Evolutionary conservation across 2,113 vertebrate genomes (phyloP).

Genomic region (Malurus melanocephalus): DNA sequence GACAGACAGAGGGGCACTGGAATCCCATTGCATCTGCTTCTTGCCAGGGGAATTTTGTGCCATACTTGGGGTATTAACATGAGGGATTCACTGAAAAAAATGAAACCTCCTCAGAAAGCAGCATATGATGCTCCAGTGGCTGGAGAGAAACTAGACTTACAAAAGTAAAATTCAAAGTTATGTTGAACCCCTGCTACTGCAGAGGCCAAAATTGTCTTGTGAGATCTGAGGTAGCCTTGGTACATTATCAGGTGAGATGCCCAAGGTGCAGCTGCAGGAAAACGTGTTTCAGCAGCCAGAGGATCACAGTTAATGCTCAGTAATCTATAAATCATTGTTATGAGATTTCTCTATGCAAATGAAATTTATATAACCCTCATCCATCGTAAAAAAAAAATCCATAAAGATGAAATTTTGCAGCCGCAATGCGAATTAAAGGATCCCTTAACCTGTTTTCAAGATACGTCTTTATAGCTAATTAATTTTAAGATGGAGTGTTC

Average conservation of each 20-base stretch:
- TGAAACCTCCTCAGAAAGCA: not conserved
- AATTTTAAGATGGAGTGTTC: slow-evolving; percentile 54
- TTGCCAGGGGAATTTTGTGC: not conserved
- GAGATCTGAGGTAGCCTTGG: not conserved
- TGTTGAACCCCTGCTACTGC: not conserved
- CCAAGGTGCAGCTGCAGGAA: slow-evolving; percentile 27
- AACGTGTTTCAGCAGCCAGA: slow-evolving; percentile 48
- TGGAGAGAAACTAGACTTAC: not conserved
- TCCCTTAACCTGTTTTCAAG: slow-evolving; percentile 49
- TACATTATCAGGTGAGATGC: slow-evolving; percentile 34
- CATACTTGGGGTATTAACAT: not conserved
- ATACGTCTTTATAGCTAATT: slow-evolving; percentile 48
- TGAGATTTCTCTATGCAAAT: slow-evolving; percentile 63
- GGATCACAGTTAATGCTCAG: slow-evolving; percentile 22
- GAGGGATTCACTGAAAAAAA: not conserved
- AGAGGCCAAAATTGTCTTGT: not conserved
- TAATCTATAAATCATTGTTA: slow-evolving; percentile 65
- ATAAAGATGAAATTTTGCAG: slow-evolving; percentile 57
- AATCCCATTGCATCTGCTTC: not conserved
- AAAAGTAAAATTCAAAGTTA: not conserved
- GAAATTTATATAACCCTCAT: slow-evolving; percentile 66
- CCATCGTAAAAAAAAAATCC: slow-evolving; percentile 46
- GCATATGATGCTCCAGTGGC: not conserved
- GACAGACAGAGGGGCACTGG: not conserved
- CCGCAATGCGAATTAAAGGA: slow-evolving; percentile 18